Percentiles rank a stretch among this genome's conserved stretches.
Conservation (phyloP, 1,140 invertebrate species). For the Bactericera cockerelli region DNA sequence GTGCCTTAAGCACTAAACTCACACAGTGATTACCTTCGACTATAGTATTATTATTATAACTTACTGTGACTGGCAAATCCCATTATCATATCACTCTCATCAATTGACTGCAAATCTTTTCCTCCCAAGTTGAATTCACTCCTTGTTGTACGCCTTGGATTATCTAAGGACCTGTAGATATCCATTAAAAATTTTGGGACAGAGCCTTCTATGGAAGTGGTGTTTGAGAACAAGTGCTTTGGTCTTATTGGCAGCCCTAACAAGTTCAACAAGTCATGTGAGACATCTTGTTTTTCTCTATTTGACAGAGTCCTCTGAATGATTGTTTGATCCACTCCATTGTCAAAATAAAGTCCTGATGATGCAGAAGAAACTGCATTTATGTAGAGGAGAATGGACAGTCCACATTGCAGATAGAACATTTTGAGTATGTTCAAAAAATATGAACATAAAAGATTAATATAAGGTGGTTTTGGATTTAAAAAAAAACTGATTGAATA, state of each 20-base stretch:
- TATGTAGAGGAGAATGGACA: too few species aligned
- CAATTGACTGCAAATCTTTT: constrained; percentile 61
- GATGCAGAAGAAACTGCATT: constrained; percentile 21
- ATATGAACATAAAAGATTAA: too few species aligned
- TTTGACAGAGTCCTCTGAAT: constrained; percentile 55
- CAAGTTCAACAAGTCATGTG: constrained; percentile 73
- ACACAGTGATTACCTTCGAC: too few species aligned
- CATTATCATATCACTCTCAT: constrained; percentile 84
- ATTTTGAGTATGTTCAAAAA: too few species aligned
- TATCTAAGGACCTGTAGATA: constrained; percentile 61
- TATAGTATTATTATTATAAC: too few species aligned
- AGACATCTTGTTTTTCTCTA: constrained; percentile 61
- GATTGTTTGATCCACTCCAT: constrained; percentile 71
- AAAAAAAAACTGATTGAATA: too few species aligned
- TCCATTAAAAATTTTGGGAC: constrained; percentile 78
- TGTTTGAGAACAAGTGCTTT: constrained; percentile 24
- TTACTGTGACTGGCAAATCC: constrained; percentile 76
- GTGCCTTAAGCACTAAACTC: too few species aligned
- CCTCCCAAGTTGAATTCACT: constrained; percentile 55
- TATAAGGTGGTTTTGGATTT: too few species aligned
- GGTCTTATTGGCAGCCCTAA: constrained; percentile 70
- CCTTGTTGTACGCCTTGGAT: constrained; percentile 33
- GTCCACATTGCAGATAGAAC: too few species aligned
- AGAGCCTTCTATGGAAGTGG: constrained; percentile 38
- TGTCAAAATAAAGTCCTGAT: constrained; percentile 67